Conservation (phyloP, 2,888 invertebrate genomes). For the Dicranocentrus wangi region DNA sequence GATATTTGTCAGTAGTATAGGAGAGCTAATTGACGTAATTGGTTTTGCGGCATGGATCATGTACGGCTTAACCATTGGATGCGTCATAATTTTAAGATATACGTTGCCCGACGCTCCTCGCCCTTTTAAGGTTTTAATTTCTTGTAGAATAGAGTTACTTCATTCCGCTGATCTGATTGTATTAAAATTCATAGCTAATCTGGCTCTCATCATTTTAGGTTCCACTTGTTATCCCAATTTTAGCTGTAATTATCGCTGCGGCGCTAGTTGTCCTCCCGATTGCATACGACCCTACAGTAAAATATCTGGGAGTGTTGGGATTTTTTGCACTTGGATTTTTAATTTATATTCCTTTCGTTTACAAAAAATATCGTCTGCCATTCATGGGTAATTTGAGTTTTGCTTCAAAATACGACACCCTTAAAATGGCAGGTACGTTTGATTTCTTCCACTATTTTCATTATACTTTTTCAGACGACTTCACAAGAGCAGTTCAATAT, state of each 20-base stretch:
- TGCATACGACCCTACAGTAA: conserved; percentile 75
- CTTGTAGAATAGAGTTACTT: too few species aligned
- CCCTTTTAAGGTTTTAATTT: conserved; percentile 95
- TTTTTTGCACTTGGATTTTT: conserved; percentile 76
- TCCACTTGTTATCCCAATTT: conserved; percentile 75
- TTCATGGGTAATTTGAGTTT: conserved; percentile 73
- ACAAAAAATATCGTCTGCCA: conserved; percentile 74
- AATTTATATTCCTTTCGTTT: conserved; percentile 76
- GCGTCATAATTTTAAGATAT: conserved; percentile 91
- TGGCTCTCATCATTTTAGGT: conserved; percentile 74
- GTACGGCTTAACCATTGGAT: conserved; percentile 95
- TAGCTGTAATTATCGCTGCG: conserved; percentile 75
- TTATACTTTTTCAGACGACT: conserved; percentile 37
- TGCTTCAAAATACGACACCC: too few species aligned
- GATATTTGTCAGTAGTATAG: conserved; percentile 94
- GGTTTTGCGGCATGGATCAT: conserved; percentile 99
- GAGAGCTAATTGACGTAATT: conserved; percentile 96
- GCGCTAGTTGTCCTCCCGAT: conserved; percentile 76
- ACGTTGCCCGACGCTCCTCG: conserved; percentile 92
- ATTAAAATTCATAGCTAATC: too few species aligned
- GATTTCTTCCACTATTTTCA: background rate
- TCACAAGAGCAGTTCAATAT: conserved; percentile 62
- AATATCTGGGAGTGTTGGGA: conserved; percentile 76
- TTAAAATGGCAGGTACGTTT: too few species aligned
- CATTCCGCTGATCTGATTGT: too few species aligned